These are phyloP conservation scores for Tauraco erythrolophus DNA, from an alignment of 2,113 vertebrate species.

Conservation along the genomic window DNA sequence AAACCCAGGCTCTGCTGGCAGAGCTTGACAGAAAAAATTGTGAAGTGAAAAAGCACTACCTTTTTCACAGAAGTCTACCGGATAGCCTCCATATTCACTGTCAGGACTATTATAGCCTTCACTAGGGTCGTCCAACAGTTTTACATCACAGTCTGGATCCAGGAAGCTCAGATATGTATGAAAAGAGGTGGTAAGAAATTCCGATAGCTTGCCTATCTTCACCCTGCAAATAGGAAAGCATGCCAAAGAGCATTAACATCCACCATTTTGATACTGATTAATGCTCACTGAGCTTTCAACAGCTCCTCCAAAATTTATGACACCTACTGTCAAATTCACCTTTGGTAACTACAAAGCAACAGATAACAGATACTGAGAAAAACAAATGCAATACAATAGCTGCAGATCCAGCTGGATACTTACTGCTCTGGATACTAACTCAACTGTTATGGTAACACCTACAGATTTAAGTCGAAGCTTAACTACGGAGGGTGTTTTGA, in stretches of 20 bases:
- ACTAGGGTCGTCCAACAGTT: conserved; percentile 80
- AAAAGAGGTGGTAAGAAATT: conserved; percentile 94
- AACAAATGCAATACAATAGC: neutral
- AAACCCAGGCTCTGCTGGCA: neutral
- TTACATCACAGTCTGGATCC: conserved; percentile 87
- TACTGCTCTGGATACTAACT: neutral
- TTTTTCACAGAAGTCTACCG: conserved; percentile 68
- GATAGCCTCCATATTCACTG: conserved; percentile 79
- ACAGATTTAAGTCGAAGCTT: neutral
- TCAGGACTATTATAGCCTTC: conserved; percentile 79
- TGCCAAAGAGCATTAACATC: neutral
- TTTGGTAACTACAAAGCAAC: neutral
- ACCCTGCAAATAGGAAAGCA: conserved; percentile 78
- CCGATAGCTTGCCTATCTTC: conserved; percentile 89
- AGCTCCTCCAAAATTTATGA: neutral
- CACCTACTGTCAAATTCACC: neutral
- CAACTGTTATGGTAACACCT: neutral
- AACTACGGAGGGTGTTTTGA: neutral
- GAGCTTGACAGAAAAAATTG: neutral
- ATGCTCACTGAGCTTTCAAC: neutral
- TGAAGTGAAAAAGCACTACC: conserved; percentile 61
- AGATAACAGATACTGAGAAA: neutral
- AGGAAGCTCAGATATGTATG: conserved; percentile 94
- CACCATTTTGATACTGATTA: neutral
- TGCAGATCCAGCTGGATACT: neutral